Evolutionary conservation across 2,888 invertebrate species (phyloP), one percentile per base, ranked within the genome.

Genomic region (Cephus spinipes): DNA sequence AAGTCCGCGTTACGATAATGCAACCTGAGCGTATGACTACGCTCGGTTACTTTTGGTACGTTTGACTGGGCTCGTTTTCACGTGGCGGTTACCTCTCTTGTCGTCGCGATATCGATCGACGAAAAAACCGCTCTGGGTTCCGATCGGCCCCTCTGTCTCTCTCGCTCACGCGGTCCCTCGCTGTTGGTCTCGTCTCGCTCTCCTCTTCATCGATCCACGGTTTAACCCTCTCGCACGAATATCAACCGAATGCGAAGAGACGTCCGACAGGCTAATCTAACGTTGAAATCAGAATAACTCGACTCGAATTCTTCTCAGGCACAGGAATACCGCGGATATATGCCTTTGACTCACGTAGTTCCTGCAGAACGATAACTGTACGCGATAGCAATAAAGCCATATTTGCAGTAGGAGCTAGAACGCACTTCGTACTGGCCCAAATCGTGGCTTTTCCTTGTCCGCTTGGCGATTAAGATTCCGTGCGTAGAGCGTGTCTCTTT

Each of bases 401-500:
- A 83, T 85, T 85, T 82, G 81, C 81, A 82, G 74, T 74, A 34
- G 35, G 35, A 33, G 33, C 30, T 30, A 32, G 33, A 12, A 32
- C 36, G 80, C 81, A 79, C 75, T 23, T 73, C 79, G 74, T 76
- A 69, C 79, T 74, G 81, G 80, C 83, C 83, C 81, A 82, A 83
- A 81, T 80, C 82, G 78, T 76, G 74, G 77, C 68, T 85, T 84
- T 85, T 83, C 83, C 81, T 79, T 15, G 31, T 71, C 31, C 71
- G 32, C 32, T 11, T 31, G 32, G 82, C 80, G 84, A 87, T 87
- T 87, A 87, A 87, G 81, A 87, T 87, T 86, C 85, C 84, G 68
- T 81, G 82, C 84, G 71, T 31, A 71, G 55, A 55, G 83, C 83
- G 83, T 84, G 81, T 76, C 74, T 74, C 79, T 79, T 78, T 82